These are phyloP conservation scores for Ceuthmochares aereus DNA, from an alignment of 2,113 vertebrate species.

Conservation along the genomic window DNA sequence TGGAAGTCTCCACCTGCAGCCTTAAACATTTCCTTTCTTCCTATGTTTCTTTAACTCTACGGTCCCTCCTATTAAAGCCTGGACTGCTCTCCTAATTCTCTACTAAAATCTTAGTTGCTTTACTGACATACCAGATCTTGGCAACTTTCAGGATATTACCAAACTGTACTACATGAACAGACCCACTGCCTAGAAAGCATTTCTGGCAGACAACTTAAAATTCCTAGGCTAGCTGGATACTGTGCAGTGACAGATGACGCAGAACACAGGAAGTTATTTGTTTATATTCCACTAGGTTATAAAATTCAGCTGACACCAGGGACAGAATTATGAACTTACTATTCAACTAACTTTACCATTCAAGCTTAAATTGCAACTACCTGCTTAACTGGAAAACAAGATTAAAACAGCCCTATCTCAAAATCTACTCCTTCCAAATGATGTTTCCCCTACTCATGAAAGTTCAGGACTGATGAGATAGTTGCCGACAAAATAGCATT, in stretches of 20 bases:
- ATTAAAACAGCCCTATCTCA: not conserved
- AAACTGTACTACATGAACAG: not conserved
- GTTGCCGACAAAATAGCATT: not conserved
- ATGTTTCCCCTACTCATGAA: not conserved
- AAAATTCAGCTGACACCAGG: not conserved
- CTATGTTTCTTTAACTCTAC: not conserved
- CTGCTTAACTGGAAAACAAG: not conserved
- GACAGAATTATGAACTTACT: not conserved
- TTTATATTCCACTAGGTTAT: not conserved
- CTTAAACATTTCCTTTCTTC: not conserved
- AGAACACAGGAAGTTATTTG: not conserved
- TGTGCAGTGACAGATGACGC: not conserved
- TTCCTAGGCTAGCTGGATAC: not conserved
- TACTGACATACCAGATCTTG: not conserved
- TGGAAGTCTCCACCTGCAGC: not conserved
- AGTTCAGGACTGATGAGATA: not conserved
- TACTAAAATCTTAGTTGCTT: not conserved
- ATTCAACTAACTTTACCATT: not conserved
- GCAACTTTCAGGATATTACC: not conserved
- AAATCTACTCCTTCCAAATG: not conserved
- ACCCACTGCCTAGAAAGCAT: not conserved
- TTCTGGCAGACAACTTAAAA: not conserved
- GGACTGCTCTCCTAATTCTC: not conserved
- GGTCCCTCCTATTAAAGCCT: not conserved
- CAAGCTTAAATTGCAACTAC: not conserved